Evolutionary conservation across 2,888 invertebrate species (phyloP).

Genomic region (Watsonalla binaria): DNA sequence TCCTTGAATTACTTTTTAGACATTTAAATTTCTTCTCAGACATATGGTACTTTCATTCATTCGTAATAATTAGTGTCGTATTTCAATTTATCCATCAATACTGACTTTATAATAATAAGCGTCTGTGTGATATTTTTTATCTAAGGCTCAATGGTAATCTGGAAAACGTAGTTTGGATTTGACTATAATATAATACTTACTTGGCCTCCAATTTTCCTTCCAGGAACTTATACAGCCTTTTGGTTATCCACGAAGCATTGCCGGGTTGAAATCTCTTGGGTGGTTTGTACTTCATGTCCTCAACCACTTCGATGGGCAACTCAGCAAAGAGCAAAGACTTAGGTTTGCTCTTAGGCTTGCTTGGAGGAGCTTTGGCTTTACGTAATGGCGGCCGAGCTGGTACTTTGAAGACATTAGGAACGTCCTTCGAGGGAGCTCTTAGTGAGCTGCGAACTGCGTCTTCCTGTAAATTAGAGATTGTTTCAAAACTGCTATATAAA

Average conservation of each 20-base stretch:
- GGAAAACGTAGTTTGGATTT: no score
- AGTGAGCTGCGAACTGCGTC: constrained; percentile 31
- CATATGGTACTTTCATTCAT: no score
- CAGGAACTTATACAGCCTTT: constrained; percentile 56
- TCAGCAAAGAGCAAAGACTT: constrained; percentile 24
- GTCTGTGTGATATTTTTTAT: no score
- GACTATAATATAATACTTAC: constrained; percentile 33
- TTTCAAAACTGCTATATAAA: not conserved
- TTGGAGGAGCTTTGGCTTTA: constrained; percentile 20
- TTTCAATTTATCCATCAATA: no score
- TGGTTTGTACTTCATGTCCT: constrained; percentile 63
- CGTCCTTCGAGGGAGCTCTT: constrained; percentile 27
- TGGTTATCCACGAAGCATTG: constrained; percentile 64
- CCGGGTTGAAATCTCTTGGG: constrained; percentile 56
- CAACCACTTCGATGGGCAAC: constrained; percentile 45
- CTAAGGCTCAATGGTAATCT: no score
- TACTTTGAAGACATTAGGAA: constrained; percentile 34
- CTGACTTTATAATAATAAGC: no score
- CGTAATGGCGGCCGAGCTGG: constrained; percentile 30
- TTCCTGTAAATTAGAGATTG: constrained; percentile 32
- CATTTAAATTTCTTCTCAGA: no score
- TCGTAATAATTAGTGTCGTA: no score
- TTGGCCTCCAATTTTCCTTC: constrained; percentile 59
- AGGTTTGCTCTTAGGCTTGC: constrained; percentile 31
- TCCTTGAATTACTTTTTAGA: no score